These are phyloP conservation scores for Ammodytes marinus DNA, from an alignment of 2,113 vertebrate species.

Conservation along the genomic window DNA sequence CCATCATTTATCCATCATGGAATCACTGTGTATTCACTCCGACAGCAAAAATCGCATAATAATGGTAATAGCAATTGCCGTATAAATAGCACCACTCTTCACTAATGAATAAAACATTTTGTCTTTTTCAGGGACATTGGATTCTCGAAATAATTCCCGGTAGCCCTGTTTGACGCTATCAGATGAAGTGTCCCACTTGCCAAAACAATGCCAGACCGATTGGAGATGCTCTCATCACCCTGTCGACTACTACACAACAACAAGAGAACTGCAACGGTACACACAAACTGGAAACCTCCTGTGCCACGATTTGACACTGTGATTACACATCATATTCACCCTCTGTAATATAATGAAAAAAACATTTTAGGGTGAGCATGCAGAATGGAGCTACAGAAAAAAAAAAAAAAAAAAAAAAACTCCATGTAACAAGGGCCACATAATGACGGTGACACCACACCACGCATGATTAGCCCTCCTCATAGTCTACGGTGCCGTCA, in stretches of 20 bases:
- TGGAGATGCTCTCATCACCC: conserved; percentile 57
- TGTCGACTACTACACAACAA: conserved; percentile 20
- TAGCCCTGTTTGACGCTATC: conserved; percentile 51
- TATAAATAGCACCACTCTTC: conserved; percentile 18
- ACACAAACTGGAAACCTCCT: conserved; percentile 17
- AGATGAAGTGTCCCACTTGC: conserved; percentile 61
- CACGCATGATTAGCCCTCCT: conserved; percentile 54
- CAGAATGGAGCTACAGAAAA: conserved; percentile 8
- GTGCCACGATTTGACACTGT: conserved; percentile 40
- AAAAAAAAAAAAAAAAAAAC: not conserved
- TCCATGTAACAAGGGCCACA: conserved; percentile 9
- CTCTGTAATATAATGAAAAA: conserved; percentile 12
- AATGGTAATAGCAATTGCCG: conserved; percentile 18
- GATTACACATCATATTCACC: conserved; percentile 39
- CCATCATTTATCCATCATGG: conserved; percentile 32
- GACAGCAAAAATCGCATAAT: conserved; percentile 40
- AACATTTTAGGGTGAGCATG: not conserved
- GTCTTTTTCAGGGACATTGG: conserved; percentile 38
- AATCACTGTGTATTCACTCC: conserved; percentile 57
- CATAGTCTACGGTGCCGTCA: conserved; percentile 26
- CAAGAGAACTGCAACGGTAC: not conserved
- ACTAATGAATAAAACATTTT: conserved; percentile 75
- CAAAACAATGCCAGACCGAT: conserved; percentile 71
- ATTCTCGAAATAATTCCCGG: conserved; percentile 51
- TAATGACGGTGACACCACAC: conserved; percentile 38